A percentile compares a stretch with the other conserved stretches of the same genome.
Conservation (phyloP, 2,888 invertebrate genomes). For the Harpalus rufipes region DNA sequence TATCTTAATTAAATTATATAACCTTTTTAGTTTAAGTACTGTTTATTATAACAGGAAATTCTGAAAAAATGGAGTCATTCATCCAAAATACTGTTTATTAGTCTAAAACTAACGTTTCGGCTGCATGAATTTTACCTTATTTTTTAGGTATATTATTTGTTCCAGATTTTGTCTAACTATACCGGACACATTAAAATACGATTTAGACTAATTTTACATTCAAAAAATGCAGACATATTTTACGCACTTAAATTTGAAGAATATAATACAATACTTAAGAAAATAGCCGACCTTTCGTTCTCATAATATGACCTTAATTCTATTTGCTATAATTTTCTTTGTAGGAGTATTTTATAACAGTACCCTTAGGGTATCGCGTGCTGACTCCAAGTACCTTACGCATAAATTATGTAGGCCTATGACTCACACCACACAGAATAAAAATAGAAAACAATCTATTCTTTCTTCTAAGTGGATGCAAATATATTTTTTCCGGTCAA, state of each 20-base stretch:
- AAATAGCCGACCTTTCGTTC: background rate
- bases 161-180: background rate
- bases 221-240: background rate
- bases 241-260: too few species aligned
- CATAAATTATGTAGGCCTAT: background rate
- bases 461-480: background rate
- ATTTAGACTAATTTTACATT: background rate
- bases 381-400: background rate
- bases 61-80: too few species aligned
- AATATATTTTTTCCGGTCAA: background rate
- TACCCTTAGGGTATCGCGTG: background rate
- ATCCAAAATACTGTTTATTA: too few species aligned
- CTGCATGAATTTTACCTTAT: too few species aligned
- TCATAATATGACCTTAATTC: background rate
- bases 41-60: too few species aligned
- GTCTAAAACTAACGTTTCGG: too few species aligned
- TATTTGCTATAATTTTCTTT: background rate
- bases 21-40: too few species aligned
- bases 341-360: conserved; percentile 1
- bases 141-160: too few species aligned
- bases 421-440: background rate
- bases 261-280: too few species aligned
- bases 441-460: background rate
- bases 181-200: conserved; percentile 15
- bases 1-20: too few species aligned